Conservation (phyloP, 2,797 vertebrate species). For the Propithecus deckenii region DNA sequence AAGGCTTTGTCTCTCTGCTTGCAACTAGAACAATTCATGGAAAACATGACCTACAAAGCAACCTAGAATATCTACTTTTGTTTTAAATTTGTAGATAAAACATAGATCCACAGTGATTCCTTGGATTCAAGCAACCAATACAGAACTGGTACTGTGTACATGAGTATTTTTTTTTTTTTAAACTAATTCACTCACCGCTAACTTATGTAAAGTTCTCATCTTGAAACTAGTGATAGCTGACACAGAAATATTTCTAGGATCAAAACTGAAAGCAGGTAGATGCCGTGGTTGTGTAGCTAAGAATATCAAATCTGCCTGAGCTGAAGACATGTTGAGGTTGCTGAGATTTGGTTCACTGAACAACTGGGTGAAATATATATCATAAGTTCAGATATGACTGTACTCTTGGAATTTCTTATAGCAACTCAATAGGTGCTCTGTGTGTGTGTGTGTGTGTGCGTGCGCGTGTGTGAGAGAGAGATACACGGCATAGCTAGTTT, state of each 20-base stretch:
- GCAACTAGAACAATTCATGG: background rate
- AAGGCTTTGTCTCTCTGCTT: background rate
- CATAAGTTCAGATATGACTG: constrained; percentile 14
- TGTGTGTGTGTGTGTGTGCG: background rate
- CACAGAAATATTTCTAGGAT: constrained; percentile 68
- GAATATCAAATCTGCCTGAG: constrained; percentile 69
- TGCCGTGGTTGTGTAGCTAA: constrained; percentile 11
- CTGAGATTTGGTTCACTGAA: constrained; percentile 73
- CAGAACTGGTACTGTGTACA: background rate
- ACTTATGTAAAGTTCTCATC: constrained; percentile 67
- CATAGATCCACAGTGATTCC: background rate
- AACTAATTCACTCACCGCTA: constrained; percentile 28
- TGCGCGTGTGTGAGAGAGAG: background rate
- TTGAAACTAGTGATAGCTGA: constrained; percentile 69
- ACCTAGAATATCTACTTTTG: background rate
- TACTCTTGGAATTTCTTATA: constrained; percentile 38
- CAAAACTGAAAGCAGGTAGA: constrained; percentile 73
- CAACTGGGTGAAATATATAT: constrained; percentile 38
- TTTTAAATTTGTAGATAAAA: constrained; percentile 58
- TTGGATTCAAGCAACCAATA: background rate
- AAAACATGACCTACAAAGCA: background rate
- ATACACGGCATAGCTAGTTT: background rate
- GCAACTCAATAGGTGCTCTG: background rate
- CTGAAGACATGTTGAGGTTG: constrained; percentile 59
- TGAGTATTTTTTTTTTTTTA: background rate